Percentiles rank a stretch among this genome's conserved stretches.
phyloP scores from a whole-genome alignment of 2,888 invertebrate genomes.

The Sarcophaga variegata region DNA sequence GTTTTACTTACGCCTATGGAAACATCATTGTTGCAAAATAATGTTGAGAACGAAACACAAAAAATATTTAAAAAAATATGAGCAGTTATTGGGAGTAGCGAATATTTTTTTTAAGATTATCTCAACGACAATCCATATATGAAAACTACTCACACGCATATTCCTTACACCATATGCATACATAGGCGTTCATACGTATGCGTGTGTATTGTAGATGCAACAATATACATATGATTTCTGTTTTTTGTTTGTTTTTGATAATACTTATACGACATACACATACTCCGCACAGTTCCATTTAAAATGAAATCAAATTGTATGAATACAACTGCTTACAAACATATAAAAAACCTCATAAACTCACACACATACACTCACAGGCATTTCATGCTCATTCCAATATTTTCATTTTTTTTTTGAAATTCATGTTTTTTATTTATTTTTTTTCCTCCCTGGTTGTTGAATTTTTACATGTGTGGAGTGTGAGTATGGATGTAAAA shows the following conservation, averaged over 20 bases:
- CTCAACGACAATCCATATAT: constrained; percentile 31
- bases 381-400: constrained; percentile 1
- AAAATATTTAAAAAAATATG: neutral
- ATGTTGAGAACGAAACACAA: constrained; percentile 1
- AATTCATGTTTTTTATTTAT: constrained; percentile 15
- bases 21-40: constrained; percentile 37
- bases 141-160: constrained; percentile 12
- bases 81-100: constrained; percentile 37
- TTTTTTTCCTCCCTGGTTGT: constrained; percentile 8
- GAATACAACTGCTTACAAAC: neutral
- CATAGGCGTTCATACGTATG: neutral
- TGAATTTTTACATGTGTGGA: constrained; percentile 34
- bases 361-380: neutral
- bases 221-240: constrained; percentile 32
- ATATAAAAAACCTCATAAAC: neutral
- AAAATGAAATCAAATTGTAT: constrained; percentile 70
- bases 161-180: neutral
- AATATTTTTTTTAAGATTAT: constrained; percentile 39
- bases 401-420: constrained; percentile 40
- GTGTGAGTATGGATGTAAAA: neutral
- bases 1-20: constrained; percentile 45
- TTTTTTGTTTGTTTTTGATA: neutral
- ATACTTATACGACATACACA: constrained; percentile 4
- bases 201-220: constrained; percentile 40
- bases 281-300: constrained; percentile 64